Conservation (phyloP, 2,113 vertebrate genomes). For the Mustelus asterias region DNA sequence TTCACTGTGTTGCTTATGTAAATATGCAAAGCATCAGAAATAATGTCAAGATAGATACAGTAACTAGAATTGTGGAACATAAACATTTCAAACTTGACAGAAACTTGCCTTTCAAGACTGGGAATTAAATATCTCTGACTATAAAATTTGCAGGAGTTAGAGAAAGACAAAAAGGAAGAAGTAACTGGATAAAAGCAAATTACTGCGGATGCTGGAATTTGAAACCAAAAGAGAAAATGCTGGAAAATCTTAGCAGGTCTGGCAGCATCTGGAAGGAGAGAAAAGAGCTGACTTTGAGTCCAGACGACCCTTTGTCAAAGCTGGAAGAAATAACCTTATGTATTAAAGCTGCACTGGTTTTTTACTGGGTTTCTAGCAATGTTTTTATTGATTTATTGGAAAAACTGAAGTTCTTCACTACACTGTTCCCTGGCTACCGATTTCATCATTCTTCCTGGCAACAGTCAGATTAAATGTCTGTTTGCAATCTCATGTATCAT, state of each 20-base stretch:
- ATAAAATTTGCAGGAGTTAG: not conserved
- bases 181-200: no score
- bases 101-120: not conserved
- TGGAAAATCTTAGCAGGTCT: no score
- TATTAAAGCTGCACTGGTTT: not conserved
- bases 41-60: not conserved
- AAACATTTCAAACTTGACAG: not conserved
- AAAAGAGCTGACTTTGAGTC: no score
- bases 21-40: not conserved
- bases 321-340: not conserved
- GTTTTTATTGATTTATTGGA: not conserved
- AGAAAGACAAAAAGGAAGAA: not conserved
- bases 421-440: no score
- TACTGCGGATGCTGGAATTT: no score
- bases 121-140: not conserved
- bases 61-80: not conserved
- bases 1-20: not conserved
- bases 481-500: no score
- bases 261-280: no score
- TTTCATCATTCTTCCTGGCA: no score
- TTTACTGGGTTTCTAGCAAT: not conserved
- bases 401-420: no score
- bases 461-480: no score
- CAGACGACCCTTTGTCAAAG: no score
- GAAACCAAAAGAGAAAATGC: no score